Conservation (phyloP, 2,113 vertebrate species). For the Menura novaehollandiae region DNA sequence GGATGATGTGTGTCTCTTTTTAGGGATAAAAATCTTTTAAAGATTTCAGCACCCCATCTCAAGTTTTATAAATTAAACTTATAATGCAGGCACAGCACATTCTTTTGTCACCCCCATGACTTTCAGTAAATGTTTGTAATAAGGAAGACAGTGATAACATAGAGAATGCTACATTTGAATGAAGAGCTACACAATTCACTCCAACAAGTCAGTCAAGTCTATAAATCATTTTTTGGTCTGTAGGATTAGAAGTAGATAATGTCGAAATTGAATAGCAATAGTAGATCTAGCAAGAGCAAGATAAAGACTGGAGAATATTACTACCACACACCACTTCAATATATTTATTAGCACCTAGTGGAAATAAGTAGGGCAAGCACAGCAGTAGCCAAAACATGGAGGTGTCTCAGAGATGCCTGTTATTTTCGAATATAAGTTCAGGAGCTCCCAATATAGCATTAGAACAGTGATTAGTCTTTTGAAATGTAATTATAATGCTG, state of each 20-base stretch:
- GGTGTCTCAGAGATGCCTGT: background rate
- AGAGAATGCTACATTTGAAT: background rate
- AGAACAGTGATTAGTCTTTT: background rate
- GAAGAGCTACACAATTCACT: background rate
- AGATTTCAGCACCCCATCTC: background rate
- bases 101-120: background rate
- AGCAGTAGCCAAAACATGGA: background rate
- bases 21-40: background rate
- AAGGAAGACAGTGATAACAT: background rate
- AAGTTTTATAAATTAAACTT: background rate
- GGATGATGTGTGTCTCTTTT: background rate
- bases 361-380: background rate
- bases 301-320: background rate
- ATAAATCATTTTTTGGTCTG: background rate
- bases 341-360: background rate
- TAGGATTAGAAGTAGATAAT: background rate
- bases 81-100: background rate
- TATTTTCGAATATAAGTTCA: background rate
- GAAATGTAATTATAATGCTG: background rate
- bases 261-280: background rate
- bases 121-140: conserved; percentile 1
- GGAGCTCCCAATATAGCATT: background rate
- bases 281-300: background rate
- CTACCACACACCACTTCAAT: background rate
- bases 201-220: background rate